These are phyloP conservation scores for Sarcophaga variegata DNA, from an alignment of 2,888 invertebrate genomes.

Conservation along the genomic window DNA sequence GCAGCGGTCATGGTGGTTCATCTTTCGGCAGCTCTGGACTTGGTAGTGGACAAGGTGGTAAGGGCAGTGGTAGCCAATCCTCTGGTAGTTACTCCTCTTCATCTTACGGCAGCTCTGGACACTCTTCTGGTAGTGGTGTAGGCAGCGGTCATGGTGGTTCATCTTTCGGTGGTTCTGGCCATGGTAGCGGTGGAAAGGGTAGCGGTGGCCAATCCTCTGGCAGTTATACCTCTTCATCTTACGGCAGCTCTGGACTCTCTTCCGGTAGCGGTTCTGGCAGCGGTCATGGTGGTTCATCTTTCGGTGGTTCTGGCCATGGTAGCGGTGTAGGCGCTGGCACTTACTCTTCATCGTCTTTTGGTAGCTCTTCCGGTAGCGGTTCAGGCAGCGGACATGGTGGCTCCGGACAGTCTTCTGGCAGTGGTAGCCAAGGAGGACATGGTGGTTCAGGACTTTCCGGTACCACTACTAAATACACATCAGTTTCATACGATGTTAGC, in stretches of 20 bases:
- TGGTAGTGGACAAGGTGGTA: not conserved
- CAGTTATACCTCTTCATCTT: not conserved
- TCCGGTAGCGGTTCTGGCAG: slow-evolving; percentile 4
- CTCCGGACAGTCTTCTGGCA: not conserved
- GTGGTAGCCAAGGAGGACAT: not conserved
- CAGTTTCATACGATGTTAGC: not conserved
- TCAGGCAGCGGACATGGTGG: slow-evolving; percentile 1
- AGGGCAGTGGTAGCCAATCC: not conserved
- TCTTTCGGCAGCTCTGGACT: not conserved
- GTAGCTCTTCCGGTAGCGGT: not conserved
- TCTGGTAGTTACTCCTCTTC: not conserved
- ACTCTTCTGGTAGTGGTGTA: not conserved
- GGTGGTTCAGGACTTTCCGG: slow-evolving; percentile 9
- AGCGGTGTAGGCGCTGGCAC: not conserved
- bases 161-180: no score
- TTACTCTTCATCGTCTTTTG: not conserved
- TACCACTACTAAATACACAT: not conserved
- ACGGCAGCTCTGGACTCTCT: not conserved
- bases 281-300: slow-evolving; percentile 9
- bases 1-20: not conserved
- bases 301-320: not conserved
- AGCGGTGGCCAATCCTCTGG: not conserved
- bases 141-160: not conserved
- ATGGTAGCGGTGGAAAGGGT: not conserved
- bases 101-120: not conserved